These are phyloP conservation scores for Rhopilema esculentum DNA, from an alignment of 30 jellyfish, hydroid and myxozoan species.

Conservation along the genomic window DNA sequence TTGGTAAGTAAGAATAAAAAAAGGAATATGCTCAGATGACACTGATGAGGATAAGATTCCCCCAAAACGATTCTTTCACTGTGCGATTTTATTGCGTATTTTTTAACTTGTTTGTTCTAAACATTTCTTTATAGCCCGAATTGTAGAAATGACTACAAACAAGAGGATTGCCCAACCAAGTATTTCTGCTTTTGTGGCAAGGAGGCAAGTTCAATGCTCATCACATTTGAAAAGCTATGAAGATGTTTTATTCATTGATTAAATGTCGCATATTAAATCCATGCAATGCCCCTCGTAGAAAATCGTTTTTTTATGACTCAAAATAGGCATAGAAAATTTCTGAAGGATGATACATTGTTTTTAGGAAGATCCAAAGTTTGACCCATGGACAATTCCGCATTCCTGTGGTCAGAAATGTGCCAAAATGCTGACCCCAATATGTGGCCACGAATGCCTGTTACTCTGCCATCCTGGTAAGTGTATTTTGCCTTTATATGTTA, in stretches of 20 bases:
- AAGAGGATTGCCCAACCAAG: conserved; percentile 75
- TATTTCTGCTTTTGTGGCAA: conserved; percentile 92
- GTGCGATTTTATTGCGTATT: too few relatives aligned
- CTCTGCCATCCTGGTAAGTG: conserved; percentile 96
- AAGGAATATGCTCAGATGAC: too few relatives aligned
- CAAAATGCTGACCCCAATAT: conserved; percentile 73
- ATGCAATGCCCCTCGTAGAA: background rate
- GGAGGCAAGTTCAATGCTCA: conserved; percentile 66
- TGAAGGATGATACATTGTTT: too few relatives aligned
- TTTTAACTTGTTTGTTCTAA: background rate
- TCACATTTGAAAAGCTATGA: too few relatives aligned
- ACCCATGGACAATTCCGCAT: conserved; percentile 97
- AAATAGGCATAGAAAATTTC: background rate
- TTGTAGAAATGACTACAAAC: conserved; percentile 84
- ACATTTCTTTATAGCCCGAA: conserved; percentile 76
- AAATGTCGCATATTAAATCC: too few relatives aligned
- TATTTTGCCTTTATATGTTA: background rate
- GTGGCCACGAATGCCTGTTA: conserved; percentile 95
- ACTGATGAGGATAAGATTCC: too few relatives aligned
- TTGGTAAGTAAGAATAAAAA: too few relatives aligned
- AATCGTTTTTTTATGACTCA: background rate
- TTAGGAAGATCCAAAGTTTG: conserved; percentile 91
- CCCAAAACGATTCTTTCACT: too few relatives aligned
- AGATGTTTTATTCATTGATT: too few relatives aligned
- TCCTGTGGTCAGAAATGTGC: conserved; percentile 93